Evolutionary conservation across 2,888 invertebrate genomes (phyloP).

Genomic region (Calliphora vomitoria): DNA sequence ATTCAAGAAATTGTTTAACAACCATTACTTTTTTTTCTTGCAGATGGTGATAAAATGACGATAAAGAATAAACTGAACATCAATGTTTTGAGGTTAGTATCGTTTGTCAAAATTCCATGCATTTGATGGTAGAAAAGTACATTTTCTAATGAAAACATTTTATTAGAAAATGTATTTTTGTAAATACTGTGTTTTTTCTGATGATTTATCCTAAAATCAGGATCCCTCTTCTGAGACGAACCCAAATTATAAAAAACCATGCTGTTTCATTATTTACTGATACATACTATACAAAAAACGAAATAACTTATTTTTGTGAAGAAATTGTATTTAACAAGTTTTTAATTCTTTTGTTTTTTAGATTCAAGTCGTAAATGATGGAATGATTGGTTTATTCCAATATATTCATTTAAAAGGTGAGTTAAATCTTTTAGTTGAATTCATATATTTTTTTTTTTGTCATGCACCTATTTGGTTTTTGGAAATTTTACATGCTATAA

Average conservation of each 20-base stretch:
- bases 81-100: too few relatives aligned
- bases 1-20: not conserved
- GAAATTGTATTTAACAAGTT: not conserved
- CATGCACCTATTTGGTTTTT: too few relatives aligned
- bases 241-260: slow-evolving; percentile 54
- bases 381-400: too few relatives aligned
- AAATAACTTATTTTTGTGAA: not conserved
- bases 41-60: not conserved
- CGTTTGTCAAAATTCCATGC: too few relatives aligned
- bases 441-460: too few relatives aligned
- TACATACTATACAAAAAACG: not conserved
- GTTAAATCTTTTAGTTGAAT: too few relatives aligned
- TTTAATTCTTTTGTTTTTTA: not conserved
- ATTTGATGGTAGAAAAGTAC: too few relatives aligned
- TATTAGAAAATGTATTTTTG: not conserved
- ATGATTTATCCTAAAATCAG: slow-evolving; percentile 64
- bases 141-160: too few relatives aligned
- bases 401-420: too few relatives aligned
- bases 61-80: too few relatives aligned
- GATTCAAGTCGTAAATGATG: not conserved
- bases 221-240: slow-evolving; percentile 70
- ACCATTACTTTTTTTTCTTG: not conserved
- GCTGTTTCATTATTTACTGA: slow-evolving; percentile 33
- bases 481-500: too few relatives aligned
- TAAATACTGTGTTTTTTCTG: slow-evolving; percentile 4